phyloP scores from a whole-genome alignment of 2,113 vertebrate species.

The Peucedramus taeniatus region DNA sequence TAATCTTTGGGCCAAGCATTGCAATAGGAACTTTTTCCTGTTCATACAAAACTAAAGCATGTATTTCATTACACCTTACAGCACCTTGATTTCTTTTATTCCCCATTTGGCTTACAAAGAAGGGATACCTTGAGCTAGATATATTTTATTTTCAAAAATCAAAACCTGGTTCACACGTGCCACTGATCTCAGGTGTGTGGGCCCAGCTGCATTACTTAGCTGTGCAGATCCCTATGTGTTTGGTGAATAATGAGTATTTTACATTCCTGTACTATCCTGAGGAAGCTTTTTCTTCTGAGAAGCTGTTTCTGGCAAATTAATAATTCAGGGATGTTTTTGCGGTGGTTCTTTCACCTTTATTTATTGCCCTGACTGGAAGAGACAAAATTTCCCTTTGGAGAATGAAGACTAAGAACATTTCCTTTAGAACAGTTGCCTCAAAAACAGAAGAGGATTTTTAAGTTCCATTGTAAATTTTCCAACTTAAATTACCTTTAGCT shows the following conservation, averaged over 20 bases:
- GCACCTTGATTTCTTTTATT: not conserved
- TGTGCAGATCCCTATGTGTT: not conserved
- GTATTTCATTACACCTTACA: rapidly evolving
- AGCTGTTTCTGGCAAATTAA: conserved; percentile 43
- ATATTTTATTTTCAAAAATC: not conserved
- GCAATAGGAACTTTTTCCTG: not conserved
- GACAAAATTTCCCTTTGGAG: conserved; percentile 47
- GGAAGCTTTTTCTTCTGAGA: not conserved
- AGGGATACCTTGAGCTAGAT: not conserved
- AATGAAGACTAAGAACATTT: not conserved
- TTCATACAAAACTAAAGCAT: not conserved
- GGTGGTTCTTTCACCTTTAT: conserved; percentile 39
- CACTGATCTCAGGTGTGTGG: not conserved
- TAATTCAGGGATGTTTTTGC: conserved; percentile 43
- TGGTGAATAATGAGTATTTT: not conserved
- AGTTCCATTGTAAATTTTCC: not conserved
- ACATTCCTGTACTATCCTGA: not conserved
- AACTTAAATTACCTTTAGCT: not conserved
- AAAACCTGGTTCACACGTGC: not conserved
- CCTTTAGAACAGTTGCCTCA: not conserved
- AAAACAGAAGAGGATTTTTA: not conserved
- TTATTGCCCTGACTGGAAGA: conserved; percentile 25
- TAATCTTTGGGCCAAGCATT: not conserved
- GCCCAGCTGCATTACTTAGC: not conserved
- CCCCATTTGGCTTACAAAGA: not conserved